Evolutionary conservation across 2,113 vertebrate species (phyloP).

Genomic region (Grantiella picta): DNA sequence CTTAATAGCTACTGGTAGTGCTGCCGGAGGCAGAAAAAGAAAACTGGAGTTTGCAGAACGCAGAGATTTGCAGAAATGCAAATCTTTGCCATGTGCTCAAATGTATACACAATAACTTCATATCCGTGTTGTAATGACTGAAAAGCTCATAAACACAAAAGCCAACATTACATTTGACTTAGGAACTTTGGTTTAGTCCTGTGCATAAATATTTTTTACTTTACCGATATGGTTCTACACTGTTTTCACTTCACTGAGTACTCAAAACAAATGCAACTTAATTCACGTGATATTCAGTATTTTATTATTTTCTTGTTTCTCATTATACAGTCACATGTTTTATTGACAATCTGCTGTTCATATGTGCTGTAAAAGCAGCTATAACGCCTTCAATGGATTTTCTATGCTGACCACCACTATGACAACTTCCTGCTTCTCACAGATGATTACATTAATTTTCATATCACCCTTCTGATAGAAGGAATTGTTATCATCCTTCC

Average conservation of each 20-base stretch:
- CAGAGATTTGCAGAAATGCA: neutral
- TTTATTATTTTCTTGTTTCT: neutral
- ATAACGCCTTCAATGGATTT: neutral
- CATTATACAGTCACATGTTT: neutral
- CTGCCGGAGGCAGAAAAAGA: neutral
- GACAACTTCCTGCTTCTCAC: neutral
- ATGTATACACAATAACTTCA: neutral
- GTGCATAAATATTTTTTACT: neutral
- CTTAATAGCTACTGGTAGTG: neutral
- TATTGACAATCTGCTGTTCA: neutral
- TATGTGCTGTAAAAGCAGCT: neutral
- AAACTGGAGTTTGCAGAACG: neutral
- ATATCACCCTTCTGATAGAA: neutral
- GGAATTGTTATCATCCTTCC: neutral
- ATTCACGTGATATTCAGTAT: neutral
- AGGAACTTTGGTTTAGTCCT: neutral
- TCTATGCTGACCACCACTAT: neutral
- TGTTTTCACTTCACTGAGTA: neutral
- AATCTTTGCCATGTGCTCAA: neutral
- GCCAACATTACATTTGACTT: neutral
- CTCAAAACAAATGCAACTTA: neutral
- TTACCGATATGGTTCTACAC: neutral
- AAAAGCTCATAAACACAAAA: neutral
- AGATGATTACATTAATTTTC: neutral
- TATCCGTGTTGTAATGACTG: neutral